phyloP scores from a whole-genome alignment of 1,140 invertebrate genomes.

The Heterodera carotae region DNA sequence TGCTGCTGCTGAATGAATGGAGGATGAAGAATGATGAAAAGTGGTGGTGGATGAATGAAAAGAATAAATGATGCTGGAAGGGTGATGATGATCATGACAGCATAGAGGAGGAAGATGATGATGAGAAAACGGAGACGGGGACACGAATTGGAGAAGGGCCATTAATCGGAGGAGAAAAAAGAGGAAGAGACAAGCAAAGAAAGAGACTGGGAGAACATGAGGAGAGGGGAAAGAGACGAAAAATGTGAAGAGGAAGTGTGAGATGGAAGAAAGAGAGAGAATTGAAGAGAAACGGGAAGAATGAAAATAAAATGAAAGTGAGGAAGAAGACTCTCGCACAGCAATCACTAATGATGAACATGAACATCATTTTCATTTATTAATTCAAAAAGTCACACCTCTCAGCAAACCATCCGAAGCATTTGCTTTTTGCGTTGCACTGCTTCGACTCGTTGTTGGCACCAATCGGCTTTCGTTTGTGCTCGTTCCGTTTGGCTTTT shows the following conservation, averaged over 20 bases:
- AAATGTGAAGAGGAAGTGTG: neutral
- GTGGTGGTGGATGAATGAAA: neutral
- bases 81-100: neutral
- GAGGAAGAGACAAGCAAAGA: neutral
- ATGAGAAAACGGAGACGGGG: neutral
- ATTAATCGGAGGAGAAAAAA: neutral
- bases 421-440: neutral
- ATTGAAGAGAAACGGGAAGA: neutral
- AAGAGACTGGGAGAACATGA: neutral
- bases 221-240: neutral
- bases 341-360: neutral
- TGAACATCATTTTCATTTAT: neutral
- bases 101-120: too few relatives aligned
- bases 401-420: neutral
- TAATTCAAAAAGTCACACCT: too few relatives aligned
- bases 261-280: neutral
- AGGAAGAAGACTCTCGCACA: neutral
- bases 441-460: neutral
- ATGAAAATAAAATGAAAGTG: neutral
- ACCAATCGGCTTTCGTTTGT: neutral
- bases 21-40: too few relatives aligned
- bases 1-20: neutral
- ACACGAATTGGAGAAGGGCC: neutral
- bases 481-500: neutral
- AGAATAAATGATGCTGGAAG: neutral